Evolutionary conservation across 2,797 vertebrate species (phyloP), one percentile per base, ranked within the genome.

Genomic region (Syncerus caffer): DNA sequence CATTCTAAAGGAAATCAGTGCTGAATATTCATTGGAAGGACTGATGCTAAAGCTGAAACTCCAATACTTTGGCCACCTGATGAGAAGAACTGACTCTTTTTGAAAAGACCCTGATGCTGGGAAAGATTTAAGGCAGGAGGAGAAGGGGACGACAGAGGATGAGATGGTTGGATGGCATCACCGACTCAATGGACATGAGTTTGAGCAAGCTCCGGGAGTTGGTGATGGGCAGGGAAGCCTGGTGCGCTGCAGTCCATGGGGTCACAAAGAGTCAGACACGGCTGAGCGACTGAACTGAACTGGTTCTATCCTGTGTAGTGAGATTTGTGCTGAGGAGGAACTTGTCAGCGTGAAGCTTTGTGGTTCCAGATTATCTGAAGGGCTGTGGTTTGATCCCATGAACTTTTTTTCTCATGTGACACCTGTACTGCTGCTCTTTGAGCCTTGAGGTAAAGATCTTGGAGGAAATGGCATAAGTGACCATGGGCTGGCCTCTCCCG

Each of bases 351-450:
- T 2, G 45, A 71, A 51, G 58, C 62, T 3, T 0, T 19, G 0
- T 4, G 38, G 25, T 17, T 78, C 27, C 71, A 11, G 38, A 82
- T 78, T 17, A 53, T 45, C 93, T 10, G 45, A n/a, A 82, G 92
- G 93, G 38, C 67, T 85, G 29, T 17, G 55, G 71, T 83, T 45
- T n/a, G 60, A 14, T 7, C 90, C 93, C 1, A 0, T 47, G 31
- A 93, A n/a, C 60, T 19, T 16, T 60, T 27, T 27, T 13, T 9
- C 50, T 95, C 97, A 89, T 4, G 2, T 84, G 97, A 96, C 60
- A 3, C 21, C 4, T 71, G 19, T 31, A 11, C 5, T 14, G 57
- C 79, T 29, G 78, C 57, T 80, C 62, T 50, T 51, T 50, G 38
- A 53, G 64, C 58, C 60, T 21, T 11, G 7, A 82, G 90, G 51